Evolutionary conservation across 2,888 invertebrate genomes (phyloP), one percentile per base, ranked within the genome.

Genomic region (Mellilla xanthometata): DNA sequence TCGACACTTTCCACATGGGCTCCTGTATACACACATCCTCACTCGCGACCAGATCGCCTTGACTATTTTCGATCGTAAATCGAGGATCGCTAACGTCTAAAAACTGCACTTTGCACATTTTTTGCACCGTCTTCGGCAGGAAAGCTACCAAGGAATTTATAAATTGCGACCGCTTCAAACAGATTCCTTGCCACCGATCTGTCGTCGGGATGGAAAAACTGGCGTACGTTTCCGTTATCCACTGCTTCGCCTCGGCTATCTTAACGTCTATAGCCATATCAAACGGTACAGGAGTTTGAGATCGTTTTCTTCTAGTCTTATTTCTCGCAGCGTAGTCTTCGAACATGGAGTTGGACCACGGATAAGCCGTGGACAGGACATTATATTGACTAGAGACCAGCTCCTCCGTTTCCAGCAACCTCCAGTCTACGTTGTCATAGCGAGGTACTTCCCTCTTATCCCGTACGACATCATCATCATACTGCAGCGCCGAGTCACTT

Each of bases 191-290:
- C 94, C 95, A 95, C 65, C 93, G 92, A 72, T 94, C 94, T 15
- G 93, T 93, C 19, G 95, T 95, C 43, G 96, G 96, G 81, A 96
- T 95, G n/a, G 95, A 94, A 72, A 95, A 96, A 23, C 96, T 96
- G 3, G 96, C 96, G 59, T 95, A 93, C 0, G 96, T 96, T 77
- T 96, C 96, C 9, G 95, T 94, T 68, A 95, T 94, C 95, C 96
- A 96, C 71, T 95, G 94, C 67, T 94, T 95, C 8, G 96, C 95
- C 64, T 95, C 94, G 6, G 94, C 91, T 52, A 95, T 92, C 72
- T 93, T 92, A 8, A 92, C 86, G 70, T 93, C 93, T 61, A 93
- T 86, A 28, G 91, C 89, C 75, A 92, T 91, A 70, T 92, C 91
- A 33, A 92, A 89, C 22, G 87, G 85, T 53, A 85, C 65, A 60